Percentiles rank a stretch among this genome's conserved stretches.
Evolutionary conservation across 2,888 invertebrate genomes (phyloP).

Genomic region (Iselma pallidipennis): DNA sequence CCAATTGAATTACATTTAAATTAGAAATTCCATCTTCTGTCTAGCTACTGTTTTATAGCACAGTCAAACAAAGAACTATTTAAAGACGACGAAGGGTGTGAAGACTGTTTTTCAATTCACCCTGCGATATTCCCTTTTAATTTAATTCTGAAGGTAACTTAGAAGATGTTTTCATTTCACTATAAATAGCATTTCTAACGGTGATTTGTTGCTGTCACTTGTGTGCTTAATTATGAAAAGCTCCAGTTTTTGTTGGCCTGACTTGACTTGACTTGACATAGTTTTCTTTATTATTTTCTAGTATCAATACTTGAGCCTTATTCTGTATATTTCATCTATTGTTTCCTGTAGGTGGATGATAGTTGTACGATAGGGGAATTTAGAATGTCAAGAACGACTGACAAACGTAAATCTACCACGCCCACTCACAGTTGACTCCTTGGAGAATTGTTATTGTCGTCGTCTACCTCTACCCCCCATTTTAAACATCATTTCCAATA

Average conservation of each 20-base stretch:
- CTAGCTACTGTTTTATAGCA: no score
- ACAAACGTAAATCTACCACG: slow-evolving; percentile 23
- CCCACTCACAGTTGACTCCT: slow-evolving; percentile 12
- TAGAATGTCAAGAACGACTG: slow-evolving; percentile 20
- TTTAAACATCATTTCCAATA: neutral
- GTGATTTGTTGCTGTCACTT: no score
- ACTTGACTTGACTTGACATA: no score
- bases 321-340: neutral
- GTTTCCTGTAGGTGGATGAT: neutral
- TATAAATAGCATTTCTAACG: no score
- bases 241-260: no score
- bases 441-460: neutral
- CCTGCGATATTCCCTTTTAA: no score
- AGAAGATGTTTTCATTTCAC: no score
- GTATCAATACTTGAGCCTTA: neutral
- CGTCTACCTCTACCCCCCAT: neutral
- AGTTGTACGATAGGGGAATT: neutral
- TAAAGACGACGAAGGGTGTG: no score
- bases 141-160: no score
- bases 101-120: no score
- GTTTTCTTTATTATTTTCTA: neutral
- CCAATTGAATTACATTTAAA: slow-evolving; percentile 5
- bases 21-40: neutral
- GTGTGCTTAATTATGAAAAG: no score
- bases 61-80: no score